Conservation (phyloP, 2,113 vertebrate genomes). For the Lagopus leucura region DNA sequence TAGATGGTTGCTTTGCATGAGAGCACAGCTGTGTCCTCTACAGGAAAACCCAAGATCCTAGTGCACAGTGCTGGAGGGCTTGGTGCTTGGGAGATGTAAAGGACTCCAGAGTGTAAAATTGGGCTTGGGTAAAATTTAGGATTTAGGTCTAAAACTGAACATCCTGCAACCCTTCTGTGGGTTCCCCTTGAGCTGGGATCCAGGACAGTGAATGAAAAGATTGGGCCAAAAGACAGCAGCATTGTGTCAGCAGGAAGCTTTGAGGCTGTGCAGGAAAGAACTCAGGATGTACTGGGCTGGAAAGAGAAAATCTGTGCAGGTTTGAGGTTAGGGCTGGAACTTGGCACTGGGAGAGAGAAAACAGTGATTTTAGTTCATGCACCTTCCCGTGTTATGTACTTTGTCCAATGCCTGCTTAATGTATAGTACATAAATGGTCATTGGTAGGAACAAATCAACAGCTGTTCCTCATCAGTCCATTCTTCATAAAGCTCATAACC, state of each 20-base stretch:
- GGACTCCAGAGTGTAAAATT: neutral
- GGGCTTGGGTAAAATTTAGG: neutral
- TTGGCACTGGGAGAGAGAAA: neutral
- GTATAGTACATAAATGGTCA: neutral
- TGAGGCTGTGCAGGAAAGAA: neutral
- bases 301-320: neutral
- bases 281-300: neutral
- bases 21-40: neutral
- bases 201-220: neutral
- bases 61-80: neutral
- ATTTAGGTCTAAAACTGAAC: neutral
- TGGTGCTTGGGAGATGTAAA: neutral
- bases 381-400: neutral
- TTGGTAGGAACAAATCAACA: neutral
- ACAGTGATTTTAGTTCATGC: neutral
- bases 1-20: neutral
- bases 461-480: neutral
- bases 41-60: neutral
- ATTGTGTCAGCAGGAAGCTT: neutral
- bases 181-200: neutral
- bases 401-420: neutral
- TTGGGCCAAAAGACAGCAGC: neutral
- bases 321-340: neutral
- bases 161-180: neutral
- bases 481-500: neutral